Conservation (phyloP, 1,140 invertebrate species). For the Lasioglossum albipes region DNA sequence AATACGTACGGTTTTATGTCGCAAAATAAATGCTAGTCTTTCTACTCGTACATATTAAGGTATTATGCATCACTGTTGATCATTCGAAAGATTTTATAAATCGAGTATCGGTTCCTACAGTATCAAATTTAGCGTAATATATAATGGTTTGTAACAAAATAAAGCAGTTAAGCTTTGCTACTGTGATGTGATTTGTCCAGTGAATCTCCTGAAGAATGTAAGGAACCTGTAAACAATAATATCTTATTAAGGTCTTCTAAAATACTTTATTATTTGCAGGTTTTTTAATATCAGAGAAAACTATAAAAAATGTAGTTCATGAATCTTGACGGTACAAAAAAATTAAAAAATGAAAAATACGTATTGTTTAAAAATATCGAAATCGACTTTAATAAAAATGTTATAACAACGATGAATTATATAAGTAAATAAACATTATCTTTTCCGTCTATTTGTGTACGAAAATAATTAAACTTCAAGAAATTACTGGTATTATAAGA, state of each 20-base stretch:
- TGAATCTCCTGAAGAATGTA: conserved; percentile 78
- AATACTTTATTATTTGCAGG: not conserved
- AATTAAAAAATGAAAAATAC: conserved; percentile 32
- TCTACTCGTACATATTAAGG: conserved; percentile 30
- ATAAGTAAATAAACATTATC: not conserved
- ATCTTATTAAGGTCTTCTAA: conserved; percentile 1
- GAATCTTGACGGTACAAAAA: conserved; percentile 2
- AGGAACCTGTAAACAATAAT: conserved; percentile 73
- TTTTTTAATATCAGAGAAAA: conserved; percentile 6
- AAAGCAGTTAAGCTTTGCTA: conserved; percentile 74
- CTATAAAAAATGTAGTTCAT: conserved; percentile 5
- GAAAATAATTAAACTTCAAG: no score
- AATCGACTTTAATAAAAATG: conserved; percentile 18
- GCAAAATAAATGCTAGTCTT: conserved; percentile 11
- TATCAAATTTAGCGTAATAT: conserved; percentile 50
- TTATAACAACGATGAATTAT: not conserved
- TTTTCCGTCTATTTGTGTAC: not conserved
- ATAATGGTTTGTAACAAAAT: conserved; percentile 56
- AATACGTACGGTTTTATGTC: not conserved
- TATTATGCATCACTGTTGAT: conserved; percentile 39
- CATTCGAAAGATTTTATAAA: conserved; percentile 45
- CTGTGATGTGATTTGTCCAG: conserved; percentile 76
- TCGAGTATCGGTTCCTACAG: conserved; percentile 36
- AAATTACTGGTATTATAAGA: no score
- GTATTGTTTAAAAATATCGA: conserved; percentile 21